Percentiles rank a stretch among this genome's conserved stretches.
Conservation (phyloP, 2,113 vertebrate species). For the Xiphorhynchus elegans region DNA sequence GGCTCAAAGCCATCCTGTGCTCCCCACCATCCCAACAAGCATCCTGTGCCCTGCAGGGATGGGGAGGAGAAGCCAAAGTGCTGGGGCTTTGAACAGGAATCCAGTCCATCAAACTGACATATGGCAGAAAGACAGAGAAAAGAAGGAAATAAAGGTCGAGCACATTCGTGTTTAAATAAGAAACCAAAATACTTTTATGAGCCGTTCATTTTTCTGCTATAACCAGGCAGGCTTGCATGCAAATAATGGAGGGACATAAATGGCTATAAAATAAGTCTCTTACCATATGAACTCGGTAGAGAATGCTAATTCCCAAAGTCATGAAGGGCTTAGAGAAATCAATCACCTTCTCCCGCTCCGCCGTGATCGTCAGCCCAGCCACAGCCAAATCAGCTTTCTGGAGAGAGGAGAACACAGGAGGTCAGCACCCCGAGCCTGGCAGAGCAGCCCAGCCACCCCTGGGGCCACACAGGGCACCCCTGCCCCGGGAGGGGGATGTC, state of each 20-base stretch:
- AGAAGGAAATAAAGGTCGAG: constrained; percentile 24
- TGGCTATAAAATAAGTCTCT: constrained; percentile 72
- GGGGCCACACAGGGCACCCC: neutral
- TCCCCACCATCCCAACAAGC: neutral
- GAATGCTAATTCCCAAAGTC: constrained; percentile 97
- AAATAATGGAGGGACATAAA: constrained; percentile 67
- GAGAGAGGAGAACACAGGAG: constrained; percentile 10
- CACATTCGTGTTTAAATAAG: constrained; percentile 51
- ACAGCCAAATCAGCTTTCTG: constrained; percentile 97
- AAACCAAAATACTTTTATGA: constrained; percentile 69
- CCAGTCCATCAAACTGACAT: neutral
- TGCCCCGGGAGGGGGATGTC: neutral
- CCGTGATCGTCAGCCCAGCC: constrained; percentile 94
- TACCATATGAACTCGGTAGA: constrained; percentile 97
- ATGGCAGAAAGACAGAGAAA: neutral
- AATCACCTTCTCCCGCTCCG: constrained; percentile 96
- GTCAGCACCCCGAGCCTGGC: neutral
- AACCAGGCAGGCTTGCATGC: constrained; percentile 49
- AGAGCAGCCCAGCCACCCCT: neutral
- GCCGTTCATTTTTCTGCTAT: constrained; percentile 37
- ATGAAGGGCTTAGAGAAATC: constrained; percentile 99
- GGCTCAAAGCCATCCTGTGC: too few relatives aligned
- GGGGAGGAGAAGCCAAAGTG: neutral
- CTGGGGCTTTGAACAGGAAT: neutral
- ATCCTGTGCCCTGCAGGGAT: neutral